A percentile compares a stretch with the other conserved stretches of the same genome.
These are phyloP conservation scores for Autographa pulchrina DNA, from an alignment of 2,888 invertebrate species.

Conservation along the genomic window DNA sequence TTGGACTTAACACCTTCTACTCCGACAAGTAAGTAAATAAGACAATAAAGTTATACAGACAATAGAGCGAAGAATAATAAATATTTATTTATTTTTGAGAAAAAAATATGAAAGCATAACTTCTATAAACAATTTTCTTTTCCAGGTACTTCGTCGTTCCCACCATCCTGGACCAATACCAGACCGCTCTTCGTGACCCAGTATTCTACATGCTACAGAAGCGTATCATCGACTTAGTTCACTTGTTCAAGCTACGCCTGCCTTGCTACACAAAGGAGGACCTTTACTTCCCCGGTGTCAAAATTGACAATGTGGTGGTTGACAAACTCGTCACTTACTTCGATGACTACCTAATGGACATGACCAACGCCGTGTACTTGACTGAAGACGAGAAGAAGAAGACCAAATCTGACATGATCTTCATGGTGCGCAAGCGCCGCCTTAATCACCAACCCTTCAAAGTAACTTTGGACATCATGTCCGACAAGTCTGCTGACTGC, in stretches of 20 bases:
- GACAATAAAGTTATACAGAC: too few relatives aligned
- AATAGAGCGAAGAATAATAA: background rate
- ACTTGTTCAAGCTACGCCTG: slow-evolving; percentile 90
- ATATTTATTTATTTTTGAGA: background rate
- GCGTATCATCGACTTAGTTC: slow-evolving; percentile 88
- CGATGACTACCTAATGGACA: slow-evolving; percentile 91
- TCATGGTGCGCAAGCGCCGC: slow-evolving; percentile 90
- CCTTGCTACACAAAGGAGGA: slow-evolving; percentile 91
- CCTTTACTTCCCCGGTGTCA: slow-evolving; percentile 90
- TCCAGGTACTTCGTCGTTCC: slow-evolving; percentile 87
- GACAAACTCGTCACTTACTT: slow-evolving; percentile 92
- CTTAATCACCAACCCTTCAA: slow-evolving; percentile 91
- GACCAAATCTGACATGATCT: slow-evolving; percentile 82
- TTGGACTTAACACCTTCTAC: slow-evolving; percentile 78
- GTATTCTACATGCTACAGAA: slow-evolving; percentile 92
- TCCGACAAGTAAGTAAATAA: slow-evolving; percentile 84
- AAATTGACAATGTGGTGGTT: slow-evolving; percentile 90
- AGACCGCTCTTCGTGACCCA: slow-evolving; percentile 92
- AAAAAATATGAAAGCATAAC: too few relatives aligned
- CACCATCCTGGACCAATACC: slow-evolving; percentile 90
- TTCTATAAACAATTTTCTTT: slow-evolving; percentile 57
- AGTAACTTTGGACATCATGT: slow-evolving; percentile 88
- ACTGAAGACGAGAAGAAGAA: slow-evolving; percentile 85
- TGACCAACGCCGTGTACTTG: slow-evolving; percentile 89
- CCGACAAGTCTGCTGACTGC: slow-evolving; percentile 88